A percentile compares a stretch with the other conserved stretches of the same genome.
phyloP scores from a whole-genome alignment of 2,113 vertebrate genomes.

The Centropus unirufus region DNA sequence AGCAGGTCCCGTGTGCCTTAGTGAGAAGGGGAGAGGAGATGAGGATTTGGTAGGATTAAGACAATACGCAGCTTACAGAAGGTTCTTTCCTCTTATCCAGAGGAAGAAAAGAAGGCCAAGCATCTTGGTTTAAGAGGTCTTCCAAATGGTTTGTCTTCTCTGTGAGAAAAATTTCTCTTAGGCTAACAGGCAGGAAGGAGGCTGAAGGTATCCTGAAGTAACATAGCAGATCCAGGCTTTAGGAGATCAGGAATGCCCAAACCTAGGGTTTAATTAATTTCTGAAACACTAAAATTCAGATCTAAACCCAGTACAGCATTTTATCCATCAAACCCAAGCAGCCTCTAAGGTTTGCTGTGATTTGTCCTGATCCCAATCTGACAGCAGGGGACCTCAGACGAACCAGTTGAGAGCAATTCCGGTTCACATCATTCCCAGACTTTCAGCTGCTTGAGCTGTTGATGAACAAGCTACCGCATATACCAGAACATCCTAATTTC shows the following conservation, averaged over 20 bases:
- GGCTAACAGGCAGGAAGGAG: neutral
- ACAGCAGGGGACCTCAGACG: constrained; percentile 31
- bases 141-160: neutral
- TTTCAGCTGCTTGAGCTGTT: neutral
- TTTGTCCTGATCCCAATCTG: neutral
- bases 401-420: neutral
- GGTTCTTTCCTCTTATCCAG: neutral
- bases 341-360: neutral
- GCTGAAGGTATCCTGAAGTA: neutral
- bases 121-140: neutral
- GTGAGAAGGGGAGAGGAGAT: neutral
- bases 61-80: neutral
- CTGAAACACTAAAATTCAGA: neutral
- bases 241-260: neutral
- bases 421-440: neutral
- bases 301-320: neutral
- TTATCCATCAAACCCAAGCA: neutral
- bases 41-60: neutral
- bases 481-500: neutral
- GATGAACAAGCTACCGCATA: neutral
- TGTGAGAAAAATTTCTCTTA: neutral
- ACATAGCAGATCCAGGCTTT: neutral
- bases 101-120: neutral
- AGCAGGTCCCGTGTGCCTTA: neutral
- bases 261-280: neutral